These are phyloP conservation scores for Halcyon chelicuti DNA, from an alignment of 2,797 vertebrate genomes.

Conservation along the genomic window DNA sequence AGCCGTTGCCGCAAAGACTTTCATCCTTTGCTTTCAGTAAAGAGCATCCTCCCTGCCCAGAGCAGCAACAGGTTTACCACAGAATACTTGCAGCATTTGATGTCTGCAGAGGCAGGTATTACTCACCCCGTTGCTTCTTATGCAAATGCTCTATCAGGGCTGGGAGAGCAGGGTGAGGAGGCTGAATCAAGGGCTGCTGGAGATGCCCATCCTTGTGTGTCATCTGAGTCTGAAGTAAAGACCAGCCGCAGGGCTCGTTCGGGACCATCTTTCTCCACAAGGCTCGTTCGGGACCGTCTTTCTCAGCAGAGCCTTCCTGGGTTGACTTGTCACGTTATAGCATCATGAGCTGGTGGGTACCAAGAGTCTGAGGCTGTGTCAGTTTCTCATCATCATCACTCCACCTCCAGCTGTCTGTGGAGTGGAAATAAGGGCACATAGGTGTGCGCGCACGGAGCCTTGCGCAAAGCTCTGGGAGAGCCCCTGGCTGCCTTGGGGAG, in stretches of 20 bases:
- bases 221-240: fast-evolving
- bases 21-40: conserved; percentile 44
- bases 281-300: neutral
- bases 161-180: neutral
- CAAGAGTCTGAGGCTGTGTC: neutral
- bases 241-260: fast-evolving
- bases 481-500: neutral
- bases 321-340: fast-evolving
- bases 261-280: neutral
- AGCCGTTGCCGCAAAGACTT: conserved; percentile 72
- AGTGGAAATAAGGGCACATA: fast-evolving
- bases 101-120: conserved; percentile 21
- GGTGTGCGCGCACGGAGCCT: fast-evolving
- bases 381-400: neutral
- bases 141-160: fast-evolving
- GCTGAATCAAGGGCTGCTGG: neutral
- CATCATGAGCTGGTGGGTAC: neutral
- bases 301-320: neutral
- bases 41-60: conserved; percentile 54
- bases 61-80: conserved; percentile 31
- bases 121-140: neutral
- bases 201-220: neutral
- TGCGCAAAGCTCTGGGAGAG: neutral
- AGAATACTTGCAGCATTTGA: neutral
- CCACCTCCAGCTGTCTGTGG: neutral